Percentiles rank a stretch among this genome's conserved stretches.
Evolutionary conservation across 35 echinoderm and acorn worm genomes (phyloP).

Genomic region (Holothuria glaberrima): DNA sequence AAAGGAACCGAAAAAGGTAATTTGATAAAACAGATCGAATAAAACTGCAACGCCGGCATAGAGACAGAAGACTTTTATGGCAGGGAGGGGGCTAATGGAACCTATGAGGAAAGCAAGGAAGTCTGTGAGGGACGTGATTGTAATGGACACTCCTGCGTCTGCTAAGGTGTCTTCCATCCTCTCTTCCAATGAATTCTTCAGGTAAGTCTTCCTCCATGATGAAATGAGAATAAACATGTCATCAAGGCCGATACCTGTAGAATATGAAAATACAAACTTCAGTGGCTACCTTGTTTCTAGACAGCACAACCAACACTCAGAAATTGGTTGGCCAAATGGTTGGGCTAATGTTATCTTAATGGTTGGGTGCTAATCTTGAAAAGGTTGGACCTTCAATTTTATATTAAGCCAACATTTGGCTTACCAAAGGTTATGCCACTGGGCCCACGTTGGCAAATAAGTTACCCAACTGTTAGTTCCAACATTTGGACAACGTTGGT

Average conservation of each 20-base stretch:
- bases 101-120: slow-evolving; percentile 61
- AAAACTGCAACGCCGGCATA: slow-evolving; percentile 51
- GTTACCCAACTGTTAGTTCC: too few species aligned
- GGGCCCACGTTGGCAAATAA: too few species aligned
- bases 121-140: slow-evolving; percentile 67
- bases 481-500: too few species aligned
- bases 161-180: slow-evolving; percentile 47
- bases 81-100: slow-evolving; percentile 44
- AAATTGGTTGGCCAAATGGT: too few species aligned
- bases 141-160: slow-evolving; percentile 68
- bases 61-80: slow-evolving; percentile 61
- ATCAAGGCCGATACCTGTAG: slow-evolving; percentile 67
- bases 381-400: too few species aligned
- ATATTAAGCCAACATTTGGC: too few species aligned
- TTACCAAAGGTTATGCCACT: too few species aligned
- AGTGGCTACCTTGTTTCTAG: neutral
- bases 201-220: slow-evolving; percentile 50
- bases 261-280: neutral
- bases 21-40: slow-evolving; percentile 62
- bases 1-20: slow-evolving; percentile 63
- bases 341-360: too few species aligned
- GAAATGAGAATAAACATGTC: slow-evolving; percentile 71
- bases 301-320: too few species aligned
- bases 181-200: neutral
- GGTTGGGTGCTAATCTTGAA: too few species aligned